Conservation (phyloP, 2,888 invertebrate genomes). For the Ormyrus nitidulus region DNA sequence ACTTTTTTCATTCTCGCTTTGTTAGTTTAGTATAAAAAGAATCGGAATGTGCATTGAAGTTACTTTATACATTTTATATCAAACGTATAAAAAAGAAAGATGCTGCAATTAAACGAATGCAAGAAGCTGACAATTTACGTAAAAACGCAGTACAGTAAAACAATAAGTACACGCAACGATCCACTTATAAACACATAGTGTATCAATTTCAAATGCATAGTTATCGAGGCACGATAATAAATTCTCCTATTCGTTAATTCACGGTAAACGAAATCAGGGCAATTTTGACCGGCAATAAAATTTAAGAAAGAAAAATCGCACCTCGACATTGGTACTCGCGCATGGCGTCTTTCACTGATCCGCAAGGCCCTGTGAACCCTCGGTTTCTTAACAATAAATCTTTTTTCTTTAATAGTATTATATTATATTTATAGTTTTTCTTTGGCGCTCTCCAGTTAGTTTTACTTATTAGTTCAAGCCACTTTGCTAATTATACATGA, state of each 20-base stretch:
- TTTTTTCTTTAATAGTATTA: conserved; percentile 50
- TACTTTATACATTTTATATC: conserved; percentile 21
- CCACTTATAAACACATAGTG: conserved; percentile 33
- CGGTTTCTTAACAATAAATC: conserved; percentile 24
- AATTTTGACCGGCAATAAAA: conserved; percentile 17
- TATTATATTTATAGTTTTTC: conserved; percentile 58
- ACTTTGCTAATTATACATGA: conserved; percentile 36
- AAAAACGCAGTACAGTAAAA: conserved; percentile 14
- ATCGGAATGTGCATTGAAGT: conserved; percentile 50
- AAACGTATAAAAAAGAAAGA: conserved; percentile 40
- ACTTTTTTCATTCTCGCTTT: conserved; percentile 24
- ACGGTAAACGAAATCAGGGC: not conserved
- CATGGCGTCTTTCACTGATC: conserved; percentile 66
- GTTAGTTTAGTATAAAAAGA: conserved; percentile 26
- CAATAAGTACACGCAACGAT: conserved; percentile 49
- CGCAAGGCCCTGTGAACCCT: conserved; percentile 63
- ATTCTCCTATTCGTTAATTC: not conserved
- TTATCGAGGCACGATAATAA: conserved; percentile 14
- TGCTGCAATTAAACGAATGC: conserved; percentile 13
- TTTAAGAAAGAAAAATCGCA: not conserved
- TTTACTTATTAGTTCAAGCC: conserved; percentile 18
- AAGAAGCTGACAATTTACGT: conserved; percentile 26
- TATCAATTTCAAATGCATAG: conserved; percentile 46
- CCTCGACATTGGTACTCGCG: conserved; percentile 53
- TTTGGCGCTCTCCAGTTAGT: conserved; percentile 36